phyloP scores from a whole-genome alignment of 2,113 vertebrate species.

The Indri indri region DNA sequence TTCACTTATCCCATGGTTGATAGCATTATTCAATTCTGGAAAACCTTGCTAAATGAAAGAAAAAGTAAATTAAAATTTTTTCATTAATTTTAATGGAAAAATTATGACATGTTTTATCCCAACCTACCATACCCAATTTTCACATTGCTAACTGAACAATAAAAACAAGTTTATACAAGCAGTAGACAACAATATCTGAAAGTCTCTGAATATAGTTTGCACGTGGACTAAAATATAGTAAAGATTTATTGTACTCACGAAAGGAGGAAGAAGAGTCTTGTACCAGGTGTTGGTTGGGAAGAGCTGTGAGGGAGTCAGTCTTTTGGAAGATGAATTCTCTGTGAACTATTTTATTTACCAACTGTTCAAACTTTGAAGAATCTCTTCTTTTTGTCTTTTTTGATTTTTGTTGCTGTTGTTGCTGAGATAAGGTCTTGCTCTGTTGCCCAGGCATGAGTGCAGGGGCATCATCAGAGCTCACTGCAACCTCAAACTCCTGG shows the following conservation, averaged over 20 bases:
- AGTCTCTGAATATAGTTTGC: neutral
- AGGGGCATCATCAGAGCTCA: no score
- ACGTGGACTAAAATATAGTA: neutral
- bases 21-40: neutral
- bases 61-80: neutral
- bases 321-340: neutral
- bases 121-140: neutral
- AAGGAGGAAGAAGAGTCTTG: neutral
- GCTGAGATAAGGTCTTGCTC: no score
- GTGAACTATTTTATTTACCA: neutral
- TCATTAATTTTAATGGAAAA: constrained; percentile 10
- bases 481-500: no score
- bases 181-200: neutral
- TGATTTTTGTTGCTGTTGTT: no score
- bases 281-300: neutral
- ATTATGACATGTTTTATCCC: neutral
- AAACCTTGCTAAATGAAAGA: neutral
- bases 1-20: neutral
- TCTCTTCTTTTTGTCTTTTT: neutral
- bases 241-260: neutral
- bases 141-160: neutral
- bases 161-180: neutral
- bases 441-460: no score
- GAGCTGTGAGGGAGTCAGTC: neutral
- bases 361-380: neutral